phyloP scores from a whole-genome alignment of 2,888 invertebrate genomes.

The Unio pictorum region DNA sequence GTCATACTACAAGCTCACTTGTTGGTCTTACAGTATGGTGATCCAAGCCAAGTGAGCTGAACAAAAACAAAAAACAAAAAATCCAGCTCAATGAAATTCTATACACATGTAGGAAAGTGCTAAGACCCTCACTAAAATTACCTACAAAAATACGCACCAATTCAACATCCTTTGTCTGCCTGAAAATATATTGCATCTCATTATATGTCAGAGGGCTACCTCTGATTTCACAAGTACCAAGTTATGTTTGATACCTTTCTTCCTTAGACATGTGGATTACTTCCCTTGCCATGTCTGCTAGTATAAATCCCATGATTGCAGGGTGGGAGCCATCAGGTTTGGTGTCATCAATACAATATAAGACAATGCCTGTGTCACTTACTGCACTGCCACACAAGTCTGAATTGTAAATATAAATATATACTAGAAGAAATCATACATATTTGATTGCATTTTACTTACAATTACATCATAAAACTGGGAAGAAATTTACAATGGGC shows the following conservation, averaged over 20 bases:
- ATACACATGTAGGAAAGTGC: too few relatives aligned
- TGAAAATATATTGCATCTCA: too few relatives aligned
- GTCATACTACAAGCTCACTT: too few relatives aligned
- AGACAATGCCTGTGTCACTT: slow-evolving; percentile 50
- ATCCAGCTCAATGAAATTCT: too few relatives aligned
- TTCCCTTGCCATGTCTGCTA: slow-evolving; percentile 56
- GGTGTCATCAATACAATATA: slow-evolving; percentile 67
- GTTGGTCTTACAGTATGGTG: too few relatives aligned
- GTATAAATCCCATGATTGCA: slow-evolving; percentile 68
- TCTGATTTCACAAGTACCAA: too few relatives aligned
- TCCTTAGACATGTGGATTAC: slow-evolving; percentile 36
- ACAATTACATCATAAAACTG: neutral
- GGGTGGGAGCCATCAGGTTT: slow-evolving; percentile 66
- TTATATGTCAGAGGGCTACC: too few relatives aligned
- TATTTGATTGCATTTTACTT: neutral
- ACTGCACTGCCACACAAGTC: slow-evolving; percentile 62
- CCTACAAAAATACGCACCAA: too few relatives aligned
- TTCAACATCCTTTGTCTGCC: too few relatives aligned
- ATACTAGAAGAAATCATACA: neutral
- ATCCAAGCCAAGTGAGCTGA: too few relatives aligned
- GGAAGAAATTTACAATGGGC: neutral
- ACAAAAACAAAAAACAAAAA: too few relatives aligned
- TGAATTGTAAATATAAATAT: slow-evolving; percentile 14
- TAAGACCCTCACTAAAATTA: too few relatives aligned
- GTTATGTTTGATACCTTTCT: slow-evolving; percentile 38